Percentiles rank a stretch among this genome's conserved stretches.
phyloP scores from a whole-genome alignment of 2,113 vertebrate species.

The Hypocryptadius cinnamomeus region DNA sequence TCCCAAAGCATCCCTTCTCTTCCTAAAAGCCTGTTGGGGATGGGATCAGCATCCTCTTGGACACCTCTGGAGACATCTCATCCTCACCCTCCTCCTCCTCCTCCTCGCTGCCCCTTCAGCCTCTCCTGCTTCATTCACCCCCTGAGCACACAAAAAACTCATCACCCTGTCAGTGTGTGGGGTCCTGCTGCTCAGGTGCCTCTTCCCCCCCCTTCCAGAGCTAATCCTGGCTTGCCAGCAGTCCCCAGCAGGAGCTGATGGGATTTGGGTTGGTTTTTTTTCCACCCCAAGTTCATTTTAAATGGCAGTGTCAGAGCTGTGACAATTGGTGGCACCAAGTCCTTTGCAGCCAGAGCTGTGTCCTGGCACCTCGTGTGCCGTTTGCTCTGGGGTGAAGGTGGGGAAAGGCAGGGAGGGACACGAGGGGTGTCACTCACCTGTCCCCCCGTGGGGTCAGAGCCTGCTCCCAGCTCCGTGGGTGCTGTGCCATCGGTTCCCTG shows the following conservation, averaged over 20 bases:
- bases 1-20: neutral
- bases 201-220: neutral
- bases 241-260: neutral
- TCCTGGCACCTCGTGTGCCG: neutral
- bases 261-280: neutral
- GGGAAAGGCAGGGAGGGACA: neutral
- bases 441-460: no score
- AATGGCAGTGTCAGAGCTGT: accelerated
- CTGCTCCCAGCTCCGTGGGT: neutral
- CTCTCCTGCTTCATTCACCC: neutral
- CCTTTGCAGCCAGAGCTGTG: neutral
- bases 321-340: accelerated
- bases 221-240: neutral
- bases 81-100: neutral
- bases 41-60: neutral
- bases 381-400: neutral
- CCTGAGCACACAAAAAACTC: accelerated
- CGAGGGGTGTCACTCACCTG: neutral
- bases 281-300: neutral
- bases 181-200: neutral
- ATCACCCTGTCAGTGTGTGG: accelerated
- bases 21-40: neutral
- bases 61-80: neutral
- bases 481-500: accelerated
- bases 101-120: neutral